These are phyloP conservation scores for Psophia crepitans DNA, from an alignment of 2,113 vertebrate species.

Conservation along the genomic window DNA sequence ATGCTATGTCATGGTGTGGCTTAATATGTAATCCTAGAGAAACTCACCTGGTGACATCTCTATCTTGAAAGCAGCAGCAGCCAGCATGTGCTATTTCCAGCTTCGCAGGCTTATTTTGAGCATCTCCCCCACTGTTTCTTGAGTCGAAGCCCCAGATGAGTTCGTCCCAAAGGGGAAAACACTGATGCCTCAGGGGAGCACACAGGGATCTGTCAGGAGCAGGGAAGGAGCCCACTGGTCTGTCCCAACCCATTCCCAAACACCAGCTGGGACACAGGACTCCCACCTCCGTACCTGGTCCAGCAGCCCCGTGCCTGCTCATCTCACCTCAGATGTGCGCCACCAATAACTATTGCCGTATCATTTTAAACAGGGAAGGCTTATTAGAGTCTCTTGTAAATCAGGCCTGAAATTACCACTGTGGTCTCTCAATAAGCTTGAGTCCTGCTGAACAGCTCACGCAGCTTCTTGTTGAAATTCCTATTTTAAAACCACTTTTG, in stretches of 20 bases:
- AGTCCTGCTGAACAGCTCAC: background rate
- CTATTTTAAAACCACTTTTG: constrained; percentile 12
- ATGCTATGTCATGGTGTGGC: background rate
- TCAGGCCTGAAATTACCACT: background rate
- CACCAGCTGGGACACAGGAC: background rate
- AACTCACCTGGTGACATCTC: constrained; percentile 25
- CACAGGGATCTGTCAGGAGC: background rate
- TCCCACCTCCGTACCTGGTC: background rate
- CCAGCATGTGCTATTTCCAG: background rate
- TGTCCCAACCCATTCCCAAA: background rate
- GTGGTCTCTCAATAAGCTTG: background rate
- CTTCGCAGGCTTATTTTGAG: background rate
- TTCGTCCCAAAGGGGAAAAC: background rate
- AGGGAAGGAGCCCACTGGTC: background rate
- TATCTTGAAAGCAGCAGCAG: background rate
- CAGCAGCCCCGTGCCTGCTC: background rate
- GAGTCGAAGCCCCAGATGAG: background rate
- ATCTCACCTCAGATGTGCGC: accelerated
- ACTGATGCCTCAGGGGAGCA: accelerated
- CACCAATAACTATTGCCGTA: accelerated
- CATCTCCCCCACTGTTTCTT: background rate
- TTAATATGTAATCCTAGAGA: background rate
- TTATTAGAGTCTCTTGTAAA: background rate
- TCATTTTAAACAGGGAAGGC: background rate
- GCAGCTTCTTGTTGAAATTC: background rate